phyloP scores from a whole-genome alignment of 2,113 vertebrate genomes.

The Nerophis lumbriciformis region DNA sequence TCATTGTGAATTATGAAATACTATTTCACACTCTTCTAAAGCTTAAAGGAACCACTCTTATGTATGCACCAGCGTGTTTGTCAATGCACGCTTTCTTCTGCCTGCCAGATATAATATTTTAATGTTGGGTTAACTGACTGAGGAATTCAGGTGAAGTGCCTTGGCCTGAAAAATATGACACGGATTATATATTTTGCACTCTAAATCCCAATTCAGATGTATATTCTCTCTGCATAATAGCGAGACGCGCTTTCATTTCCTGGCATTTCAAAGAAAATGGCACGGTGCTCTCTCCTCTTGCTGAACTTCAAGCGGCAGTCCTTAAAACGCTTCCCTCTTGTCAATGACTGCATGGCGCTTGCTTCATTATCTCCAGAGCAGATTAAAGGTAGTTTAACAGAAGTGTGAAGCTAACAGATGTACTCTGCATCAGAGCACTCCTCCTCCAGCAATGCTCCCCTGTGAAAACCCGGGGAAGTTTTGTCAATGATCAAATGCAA shows the following conservation, averaged over 20 bases:
- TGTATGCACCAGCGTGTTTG: background rate
- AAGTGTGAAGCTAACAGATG: slow-evolving; percentile 23
- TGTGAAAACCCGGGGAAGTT: slow-evolving; percentile 34
- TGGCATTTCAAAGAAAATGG: slow-evolving; percentile 37
- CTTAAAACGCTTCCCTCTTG: slow-evolving; percentile 27
- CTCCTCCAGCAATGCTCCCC: slow-evolving; percentile 14
- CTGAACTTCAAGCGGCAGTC: slow-evolving; percentile 31
- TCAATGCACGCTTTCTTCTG: slow-evolving; percentile 3
- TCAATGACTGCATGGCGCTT: slow-evolving; percentile 27
- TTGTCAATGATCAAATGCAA: slow-evolving; percentile 37
- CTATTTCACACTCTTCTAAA: background rate
- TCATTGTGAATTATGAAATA: background rate
- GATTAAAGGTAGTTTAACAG: slow-evolving; percentile 54
- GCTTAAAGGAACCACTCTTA: background rate
- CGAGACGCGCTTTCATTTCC: slow-evolving; percentile 28
- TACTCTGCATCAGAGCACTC: slow-evolving; percentile 31
- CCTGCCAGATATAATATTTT: slow-evolving; percentile 5
- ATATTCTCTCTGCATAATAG: slow-evolving; percentile 18
- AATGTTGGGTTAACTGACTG: background rate
- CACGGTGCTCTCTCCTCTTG: slow-evolving; percentile 16
- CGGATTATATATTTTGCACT: slow-evolving; percentile 20
- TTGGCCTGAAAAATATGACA: slow-evolving; percentile 36
- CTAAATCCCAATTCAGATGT: slow-evolving; percentile 35
- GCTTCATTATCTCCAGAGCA: slow-evolving; percentile 50
- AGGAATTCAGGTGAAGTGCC: slow-evolving; percentile 34